Evolutionary conservation across 1,140 invertebrate species (phyloP).

Genomic region (Drosophila watanabei): DNA sequence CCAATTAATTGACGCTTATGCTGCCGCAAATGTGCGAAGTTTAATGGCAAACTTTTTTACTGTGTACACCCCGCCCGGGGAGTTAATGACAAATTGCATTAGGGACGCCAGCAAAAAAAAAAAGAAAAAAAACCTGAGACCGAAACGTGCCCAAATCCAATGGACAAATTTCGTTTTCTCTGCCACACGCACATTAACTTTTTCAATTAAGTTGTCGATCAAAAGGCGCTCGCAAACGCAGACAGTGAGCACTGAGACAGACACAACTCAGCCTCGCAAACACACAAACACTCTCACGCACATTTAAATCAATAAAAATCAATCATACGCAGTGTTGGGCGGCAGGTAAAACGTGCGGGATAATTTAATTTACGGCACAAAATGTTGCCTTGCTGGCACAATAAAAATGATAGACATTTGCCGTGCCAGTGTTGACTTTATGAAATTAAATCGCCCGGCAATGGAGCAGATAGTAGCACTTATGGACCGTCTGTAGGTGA

Average conservation of each 20-base stretch:
- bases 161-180: constrained; percentile 48
- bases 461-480: constrained; percentile 28
- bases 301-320: constrained; percentile 80
- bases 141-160: constrained; percentile 43
- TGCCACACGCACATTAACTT: constrained; percentile 70
- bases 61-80: constrained; percentile 32
- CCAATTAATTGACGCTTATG: constrained; percentile 69
- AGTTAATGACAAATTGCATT: constrained; percentile 67
- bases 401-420: constrained; percentile 65
- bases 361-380: constrained; percentile 72
- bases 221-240: constrained; percentile 34
- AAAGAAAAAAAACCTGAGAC: constrained; percentile 1
- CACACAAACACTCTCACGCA: constrained; percentile 28
- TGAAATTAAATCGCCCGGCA: constrained; percentile 43
- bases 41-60: constrained; percentile 66
- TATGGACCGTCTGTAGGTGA: constrained; percentile 5
- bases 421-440: constrained; percentile 34
- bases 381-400: constrained; percentile 41
- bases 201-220: constrained; percentile 81
- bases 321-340: constrained; percentile 66
- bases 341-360: constrained; percentile 62
- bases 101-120: constrained; percentile 14
- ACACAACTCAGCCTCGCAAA: constrained; percentile 1
- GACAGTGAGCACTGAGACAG: constrained; percentile 19
- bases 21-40: constrained; percentile 57